phyloP scores from a whole-genome alignment of 30 jellyfish, hydroid and myxozoan genomes.

The Hydractinia echinata region DNA sequence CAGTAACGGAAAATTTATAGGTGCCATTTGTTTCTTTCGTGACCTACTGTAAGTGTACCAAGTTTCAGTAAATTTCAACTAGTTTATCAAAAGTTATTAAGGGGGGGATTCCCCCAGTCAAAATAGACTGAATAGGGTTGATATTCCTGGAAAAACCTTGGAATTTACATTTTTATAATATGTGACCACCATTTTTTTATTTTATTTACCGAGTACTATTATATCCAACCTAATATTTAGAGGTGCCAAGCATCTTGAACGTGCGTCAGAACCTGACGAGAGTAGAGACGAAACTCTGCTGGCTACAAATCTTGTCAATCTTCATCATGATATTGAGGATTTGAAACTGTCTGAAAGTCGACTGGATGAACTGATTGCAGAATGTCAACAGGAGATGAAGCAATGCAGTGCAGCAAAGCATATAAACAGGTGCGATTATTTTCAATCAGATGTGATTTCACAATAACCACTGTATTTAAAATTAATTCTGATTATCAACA shows the following conservation, averaged over 20 bases:
- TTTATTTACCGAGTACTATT: not conserved
- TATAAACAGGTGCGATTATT: slow-evolving; percentile 60
- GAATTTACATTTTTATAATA: too few relatives aligned
- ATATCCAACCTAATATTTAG: slow-evolving; percentile 15
- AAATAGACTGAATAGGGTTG: too few relatives aligned
- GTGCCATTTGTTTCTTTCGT: too few relatives aligned
- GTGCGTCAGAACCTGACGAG: slow-evolving; percentile 33
- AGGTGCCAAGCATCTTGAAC: slow-evolving; percentile 90
- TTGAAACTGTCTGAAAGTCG: slow-evolving; percentile 55
- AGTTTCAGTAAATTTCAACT: too few relatives aligned
- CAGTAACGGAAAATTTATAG: too few relatives aligned
- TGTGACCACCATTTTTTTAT: too few relatives aligned
- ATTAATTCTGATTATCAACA: too few relatives aligned
- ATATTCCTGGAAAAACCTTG: too few relatives aligned
- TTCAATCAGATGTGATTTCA: not conserved
- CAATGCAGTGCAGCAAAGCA: slow-evolving; percentile 55
- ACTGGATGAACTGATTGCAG: slow-evolving; percentile 75
- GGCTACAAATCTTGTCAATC: slow-evolving; percentile 69
- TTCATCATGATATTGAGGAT: slow-evolving; percentile 79
- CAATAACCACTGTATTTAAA: too few relatives aligned
- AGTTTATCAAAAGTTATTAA: too few relatives aligned
- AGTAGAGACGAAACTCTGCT: slow-evolving; percentile 59
- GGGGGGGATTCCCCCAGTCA: too few relatives aligned
- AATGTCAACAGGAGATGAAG: slow-evolving; percentile 66
- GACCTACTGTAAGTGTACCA: too few relatives aligned